Percentiles rank a stretch among this genome's conserved stretches.
phyloP scores from a whole-genome alignment of 2,113 vertebrate genomes.

The Syngnathus scovelli region DNA sequence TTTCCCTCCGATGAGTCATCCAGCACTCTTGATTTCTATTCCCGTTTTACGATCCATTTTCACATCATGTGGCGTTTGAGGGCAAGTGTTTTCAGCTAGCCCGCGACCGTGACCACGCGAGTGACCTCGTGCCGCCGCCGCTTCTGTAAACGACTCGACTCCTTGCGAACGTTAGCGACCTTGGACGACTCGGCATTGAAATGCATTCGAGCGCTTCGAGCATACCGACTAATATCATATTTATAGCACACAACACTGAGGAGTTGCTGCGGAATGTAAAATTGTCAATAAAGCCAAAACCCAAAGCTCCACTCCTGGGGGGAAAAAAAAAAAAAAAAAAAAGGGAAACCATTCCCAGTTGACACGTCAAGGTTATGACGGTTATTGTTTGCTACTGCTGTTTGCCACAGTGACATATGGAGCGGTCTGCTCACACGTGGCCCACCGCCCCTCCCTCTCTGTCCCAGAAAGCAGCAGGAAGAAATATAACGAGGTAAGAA shows the following conservation, averaged over 20 bases:
- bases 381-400: constrained; percentile 35
- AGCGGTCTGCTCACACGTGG: not conserved
- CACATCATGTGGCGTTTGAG: constrained; percentile 20
- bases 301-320: constrained; percentile 28
- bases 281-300: constrained; percentile 40
- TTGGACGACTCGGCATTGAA: constrained; percentile 51
- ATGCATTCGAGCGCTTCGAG: constrained; percentile 38
- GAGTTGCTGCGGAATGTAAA: constrained; percentile 46
- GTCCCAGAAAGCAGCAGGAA: constrained; percentile 40
- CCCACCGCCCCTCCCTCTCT: not conserved
- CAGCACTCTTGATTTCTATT: constrained; percentile 18
- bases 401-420: constrained; percentile 36
- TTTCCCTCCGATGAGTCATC: constrained; percentile 30
- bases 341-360: constrained; percentile 23
- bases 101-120: constrained; percentile 27
- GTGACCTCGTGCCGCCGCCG: constrained; percentile 28
- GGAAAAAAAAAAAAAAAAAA: not conserved
- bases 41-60: constrained; percentile 12
- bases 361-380: constrained; percentile 40
- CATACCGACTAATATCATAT: constrained; percentile 26
- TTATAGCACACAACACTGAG: constrained; percentile 39
- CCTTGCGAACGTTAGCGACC: constrained; percentile 45
- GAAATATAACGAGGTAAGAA: constrained; percentile 28
- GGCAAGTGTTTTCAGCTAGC: constrained; percentile 34
- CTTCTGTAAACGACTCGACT: constrained; percentile 35